Evolutionary conservation across 2,888 invertebrate species (phyloP).

Genomic region (Oscheius sp.): DNA sequence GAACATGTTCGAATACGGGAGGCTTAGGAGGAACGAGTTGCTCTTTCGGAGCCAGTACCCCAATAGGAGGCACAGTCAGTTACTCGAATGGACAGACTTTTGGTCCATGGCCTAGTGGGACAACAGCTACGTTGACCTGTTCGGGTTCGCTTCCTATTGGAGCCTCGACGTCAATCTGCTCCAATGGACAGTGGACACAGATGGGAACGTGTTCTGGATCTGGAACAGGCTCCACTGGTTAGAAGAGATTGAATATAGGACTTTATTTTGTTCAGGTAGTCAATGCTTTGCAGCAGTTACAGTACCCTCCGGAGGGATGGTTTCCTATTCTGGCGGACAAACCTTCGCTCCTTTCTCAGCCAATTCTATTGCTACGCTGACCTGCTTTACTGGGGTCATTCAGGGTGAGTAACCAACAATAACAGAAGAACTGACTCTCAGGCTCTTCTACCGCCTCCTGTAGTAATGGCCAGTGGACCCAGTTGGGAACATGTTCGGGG

Average conservation of each 20-base stretch:
- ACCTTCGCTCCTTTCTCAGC: conserved; percentile 13
- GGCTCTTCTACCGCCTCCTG: conserved; percentile 43
- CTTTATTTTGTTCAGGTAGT: conserved; percentile 16
- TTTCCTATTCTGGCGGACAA: conserved; percentile 19
- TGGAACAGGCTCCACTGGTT: conserved; percentile 38
- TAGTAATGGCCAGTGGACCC: conserved; percentile 43
- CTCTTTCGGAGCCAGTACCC: conserved; percentile 15
- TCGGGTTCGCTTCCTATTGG: conserved; percentile 38
- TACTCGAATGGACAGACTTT: conserved; percentile 27
- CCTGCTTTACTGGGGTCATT: background rate
- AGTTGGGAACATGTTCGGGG: conserved; percentile 42
- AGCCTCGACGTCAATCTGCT: conserved; percentile 42
- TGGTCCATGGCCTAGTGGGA: conserved; percentile 23
- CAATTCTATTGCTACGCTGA: conserved; percentile 14
- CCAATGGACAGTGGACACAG: conserved; percentile 42
- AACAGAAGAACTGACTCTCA: background rate
- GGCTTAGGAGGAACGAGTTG: conserved; percentile 40
- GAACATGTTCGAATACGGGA: conserved; percentile 40
- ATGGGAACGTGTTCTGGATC: conserved; percentile 48
- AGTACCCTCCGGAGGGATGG: conserved; percentile 11
- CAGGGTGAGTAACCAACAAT: background rate
- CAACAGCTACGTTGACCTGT: conserved; percentile 44
- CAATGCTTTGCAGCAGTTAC: background rate
- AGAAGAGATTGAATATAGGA: background rate
- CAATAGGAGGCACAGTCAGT: background rate